A percentile compares a stretch with the other conserved stretches of the same genome.
These are phyloP conservation scores for Phenacoccus solenopsis DNA, from an alignment of 1,140 invertebrate genomes.

Conservation along the genomic window DNA sequence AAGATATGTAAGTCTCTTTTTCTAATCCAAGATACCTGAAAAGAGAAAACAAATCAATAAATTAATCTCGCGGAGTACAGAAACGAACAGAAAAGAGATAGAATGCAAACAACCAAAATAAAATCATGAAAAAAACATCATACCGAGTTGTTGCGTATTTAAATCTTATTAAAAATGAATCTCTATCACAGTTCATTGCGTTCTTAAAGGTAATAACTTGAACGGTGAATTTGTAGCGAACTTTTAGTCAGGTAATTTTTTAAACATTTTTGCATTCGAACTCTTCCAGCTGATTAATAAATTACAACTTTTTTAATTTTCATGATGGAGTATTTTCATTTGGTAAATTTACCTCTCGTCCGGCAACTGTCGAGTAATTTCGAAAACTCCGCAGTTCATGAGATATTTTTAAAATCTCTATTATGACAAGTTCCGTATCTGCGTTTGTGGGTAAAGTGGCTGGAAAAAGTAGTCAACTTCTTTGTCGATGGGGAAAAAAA, in stretches of 20 bases:
- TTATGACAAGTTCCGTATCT: not conserved
- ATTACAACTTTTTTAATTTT: constrained; percentile 4
- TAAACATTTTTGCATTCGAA: not conserved
- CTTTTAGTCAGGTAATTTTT: not conserved
- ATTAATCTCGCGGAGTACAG: not conserved
- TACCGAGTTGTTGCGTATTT: not conserved
- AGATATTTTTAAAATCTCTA: not conserved
- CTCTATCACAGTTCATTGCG: not conserved
- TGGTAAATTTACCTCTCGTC: not conserved
- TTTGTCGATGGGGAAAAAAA: not conserved
- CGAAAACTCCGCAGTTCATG: not conserved
- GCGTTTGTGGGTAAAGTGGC: not conserved
- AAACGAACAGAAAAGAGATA: not conserved
- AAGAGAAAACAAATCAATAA: not conserved
- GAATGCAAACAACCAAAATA: not conserved
- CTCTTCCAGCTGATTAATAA: not conserved
- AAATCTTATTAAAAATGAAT: not conserved
- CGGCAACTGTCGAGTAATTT: not conserved
- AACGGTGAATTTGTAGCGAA: not conserved
- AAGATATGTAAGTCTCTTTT: constrained; percentile 68
- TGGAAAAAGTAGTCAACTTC: not conserved
- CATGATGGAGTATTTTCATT: not conserved
- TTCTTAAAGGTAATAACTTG: not conserved
- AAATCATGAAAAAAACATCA: not conserved
- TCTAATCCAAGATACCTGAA: constrained; percentile 68